These are phyloP conservation scores for Sycophaga agraensis DNA, from an alignment of 1,140 invertebrate species.

Conservation along the genomic window DNA sequence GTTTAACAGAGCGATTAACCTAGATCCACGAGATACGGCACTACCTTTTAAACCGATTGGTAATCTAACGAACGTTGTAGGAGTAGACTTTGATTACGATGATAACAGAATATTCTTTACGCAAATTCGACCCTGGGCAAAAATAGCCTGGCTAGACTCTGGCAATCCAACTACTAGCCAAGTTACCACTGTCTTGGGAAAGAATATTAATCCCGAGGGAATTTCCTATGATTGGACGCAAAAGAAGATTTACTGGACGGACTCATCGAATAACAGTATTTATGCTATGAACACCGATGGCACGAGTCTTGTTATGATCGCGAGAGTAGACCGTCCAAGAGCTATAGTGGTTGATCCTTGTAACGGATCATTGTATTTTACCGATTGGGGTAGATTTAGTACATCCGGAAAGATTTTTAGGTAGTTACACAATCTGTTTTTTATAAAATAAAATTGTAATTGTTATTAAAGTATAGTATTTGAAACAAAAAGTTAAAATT, in stretches of 20 bases:
- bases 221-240: slow-evolving; percentile 97
- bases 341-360: slow-evolving; percentile 97
- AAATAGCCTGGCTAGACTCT: slow-evolving; percentile 78
- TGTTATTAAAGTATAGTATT: background rate
- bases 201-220: slow-evolving; percentile 90
- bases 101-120: slow-evolving; percentile 88
- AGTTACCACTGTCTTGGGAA: slow-evolving; percentile 74
- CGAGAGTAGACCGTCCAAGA: slow-evolving; percentile 86
- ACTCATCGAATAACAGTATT: slow-evolving; percentile 90
- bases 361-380: slow-evolving; percentile 89
- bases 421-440: no score
- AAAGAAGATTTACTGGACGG: slow-evolving; percentile 96
- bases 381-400: slow-evolving; percentile 91
- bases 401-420: slow-evolving; percentile 89
- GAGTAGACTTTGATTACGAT: slow-evolving; percentile 91
- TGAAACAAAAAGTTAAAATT: background rate
- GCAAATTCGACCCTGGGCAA: slow-evolving; percentile 87
- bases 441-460: background rate
- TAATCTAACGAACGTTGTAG: slow-evolving; percentile 95
- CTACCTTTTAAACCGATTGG: slow-evolving; percentile 83
- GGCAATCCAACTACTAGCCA: slow-evolving; percentile 64
- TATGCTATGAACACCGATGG: slow-evolving; percentile 94
- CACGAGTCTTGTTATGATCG: slow-evolving; percentile 88
- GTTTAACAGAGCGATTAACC: slow-evolving; percentile 67
- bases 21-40: slow-evolving; percentile 78